Percentiles rank a stretch among this genome's conserved stretches.
These are phyloP conservation scores for Catalaphyllia jardinei DNA, from an alignment of 64 coral and sea anemone species.

Conservation along the genomic window DNA sequence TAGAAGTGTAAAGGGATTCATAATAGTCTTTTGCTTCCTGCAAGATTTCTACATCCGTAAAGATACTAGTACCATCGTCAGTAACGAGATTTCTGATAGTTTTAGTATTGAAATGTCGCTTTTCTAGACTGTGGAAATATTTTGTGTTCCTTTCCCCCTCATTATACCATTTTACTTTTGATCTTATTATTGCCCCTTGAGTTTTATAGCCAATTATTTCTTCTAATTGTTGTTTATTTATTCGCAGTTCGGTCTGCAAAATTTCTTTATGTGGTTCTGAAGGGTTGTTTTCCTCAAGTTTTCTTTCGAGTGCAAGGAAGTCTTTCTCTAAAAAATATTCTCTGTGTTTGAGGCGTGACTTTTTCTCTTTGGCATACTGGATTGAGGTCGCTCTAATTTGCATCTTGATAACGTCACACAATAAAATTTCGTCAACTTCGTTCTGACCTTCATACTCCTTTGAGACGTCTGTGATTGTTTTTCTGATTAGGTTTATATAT, in stretches of 20 bases:
- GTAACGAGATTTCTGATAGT: background rate
- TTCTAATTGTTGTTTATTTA: slow-evolving; percentile 14
- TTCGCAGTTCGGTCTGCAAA: background rate
- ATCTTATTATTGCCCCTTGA: slow-evolving; percentile 39
- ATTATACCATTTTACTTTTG: background rate
- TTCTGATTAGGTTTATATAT: too few species aligned
- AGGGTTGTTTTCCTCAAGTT: background rate
- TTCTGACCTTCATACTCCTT: background rate
- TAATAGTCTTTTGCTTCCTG: too few species aligned
- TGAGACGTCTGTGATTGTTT: background rate
- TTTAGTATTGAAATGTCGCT: slow-evolving; percentile 10
- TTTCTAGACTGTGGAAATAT: background rate
- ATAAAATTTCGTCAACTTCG: too few species aligned
- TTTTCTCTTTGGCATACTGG: background rate
- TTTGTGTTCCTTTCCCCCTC: slow-evolving; percentile 40
- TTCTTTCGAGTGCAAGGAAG: background rate
- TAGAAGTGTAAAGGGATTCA: too few species aligned
- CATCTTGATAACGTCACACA: too few species aligned
- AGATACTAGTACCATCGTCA: too few species aligned
- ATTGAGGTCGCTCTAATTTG: background rate
- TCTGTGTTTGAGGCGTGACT: background rate
- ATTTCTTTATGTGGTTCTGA: background rate
- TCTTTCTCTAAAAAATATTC: background rate
- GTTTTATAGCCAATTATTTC: slow-evolving; percentile 11
- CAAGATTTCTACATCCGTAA: too few species aligned